Conservation (phyloP, 2,113 vertebrate genomes). For the Chionomys nivalis region DNA sequence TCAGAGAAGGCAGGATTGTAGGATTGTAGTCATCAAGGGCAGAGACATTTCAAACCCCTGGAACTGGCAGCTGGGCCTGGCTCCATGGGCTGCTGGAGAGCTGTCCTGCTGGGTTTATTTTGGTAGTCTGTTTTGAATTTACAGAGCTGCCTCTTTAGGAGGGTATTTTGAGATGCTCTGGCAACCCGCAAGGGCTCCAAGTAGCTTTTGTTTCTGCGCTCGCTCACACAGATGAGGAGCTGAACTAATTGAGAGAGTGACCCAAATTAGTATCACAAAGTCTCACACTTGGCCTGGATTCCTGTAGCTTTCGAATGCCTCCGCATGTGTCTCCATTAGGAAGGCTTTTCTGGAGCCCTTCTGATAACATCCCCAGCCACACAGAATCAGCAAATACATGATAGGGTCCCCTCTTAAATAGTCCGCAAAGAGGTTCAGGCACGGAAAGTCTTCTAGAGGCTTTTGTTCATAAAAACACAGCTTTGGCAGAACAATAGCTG, state of each 20-base stretch:
- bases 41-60: conserved; percentile 23
- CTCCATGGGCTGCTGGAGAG: background rate
- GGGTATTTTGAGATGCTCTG: conserved; percentile 77
- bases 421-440: conserved; percentile 47
- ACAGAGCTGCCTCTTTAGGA: conserved; percentile 68
- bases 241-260: conserved; percentile 78
- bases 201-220: conserved; percentile 76
- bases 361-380: background rate
- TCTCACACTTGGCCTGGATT: conserved; percentile 68
- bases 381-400: background rate
- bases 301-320: background rate
- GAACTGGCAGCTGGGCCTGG: background rate
- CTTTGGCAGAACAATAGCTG: conserved; percentile 49
- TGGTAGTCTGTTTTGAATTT: conserved; percentile 75
- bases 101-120: conserved; percentile 61
- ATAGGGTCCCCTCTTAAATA: background rate
- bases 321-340: conserved; percentile 23
- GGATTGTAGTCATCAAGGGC: background rate
- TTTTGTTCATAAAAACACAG: conserved; percentile 59
- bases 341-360: conserved; percentile 47
- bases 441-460: conserved; percentile 7
- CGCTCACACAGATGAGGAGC: conserved; percentile 73
- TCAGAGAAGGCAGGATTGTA: background rate
- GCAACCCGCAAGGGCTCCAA: conserved; percentile 70
- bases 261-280: conserved; percentile 73